Evolutionary conservation across 2,888 invertebrate genomes (phyloP).

Genomic region (Margaritifera margaritifera): DNA sequence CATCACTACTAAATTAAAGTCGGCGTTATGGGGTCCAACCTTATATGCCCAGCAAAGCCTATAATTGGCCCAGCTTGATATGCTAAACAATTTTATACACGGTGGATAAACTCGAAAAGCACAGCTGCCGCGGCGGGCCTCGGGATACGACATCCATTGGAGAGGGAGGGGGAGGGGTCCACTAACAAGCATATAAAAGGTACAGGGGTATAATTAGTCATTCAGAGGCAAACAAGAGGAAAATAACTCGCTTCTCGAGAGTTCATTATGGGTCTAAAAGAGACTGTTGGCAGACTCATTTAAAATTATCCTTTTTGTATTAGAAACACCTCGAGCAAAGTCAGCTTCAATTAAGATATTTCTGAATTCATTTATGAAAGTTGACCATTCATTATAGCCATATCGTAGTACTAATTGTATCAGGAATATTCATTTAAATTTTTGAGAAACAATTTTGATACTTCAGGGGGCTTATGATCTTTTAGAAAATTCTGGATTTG

Average conservation of each 20-base stretch:
- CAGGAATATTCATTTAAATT: too few species aligned
- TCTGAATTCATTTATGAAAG: too few species aligned
- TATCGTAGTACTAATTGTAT: too few species aligned
- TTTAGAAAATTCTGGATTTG: too few species aligned
- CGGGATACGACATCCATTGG: slow-evolving; percentile 7
- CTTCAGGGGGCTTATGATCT: too few species aligned
- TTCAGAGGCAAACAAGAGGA: slow-evolving; percentile 36
- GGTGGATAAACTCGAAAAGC: slow-evolving; percentile 5
- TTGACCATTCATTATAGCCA: too few species aligned
- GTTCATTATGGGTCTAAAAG: slow-evolving; percentile 27
- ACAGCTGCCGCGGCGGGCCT: slow-evolving; percentile 13
- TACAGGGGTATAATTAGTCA: slow-evolving; percentile 24
- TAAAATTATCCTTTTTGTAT: too few species aligned
- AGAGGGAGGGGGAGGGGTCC: slow-evolving; percentile 25
- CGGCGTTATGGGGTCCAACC: slow-evolving; percentile 24
- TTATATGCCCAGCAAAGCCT: slow-evolving; percentile 21
- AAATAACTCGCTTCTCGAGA: slow-evolving; percentile 29
- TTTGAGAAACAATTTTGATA: too few species aligned
- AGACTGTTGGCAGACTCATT: too few species aligned
- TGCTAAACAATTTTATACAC: slow-evolving; percentile 34
- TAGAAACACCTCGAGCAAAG: too few species aligned
- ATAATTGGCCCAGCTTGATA: slow-evolving; percentile 26
- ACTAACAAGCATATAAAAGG: slow-evolving; percentile 20
- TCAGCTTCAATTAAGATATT: too few species aligned
- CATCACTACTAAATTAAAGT: slow-evolving; percentile 37